Base-by-base conservation (phyloP, 2,888 invertebrate genomes). In the Gerris lacustris region DNA sequence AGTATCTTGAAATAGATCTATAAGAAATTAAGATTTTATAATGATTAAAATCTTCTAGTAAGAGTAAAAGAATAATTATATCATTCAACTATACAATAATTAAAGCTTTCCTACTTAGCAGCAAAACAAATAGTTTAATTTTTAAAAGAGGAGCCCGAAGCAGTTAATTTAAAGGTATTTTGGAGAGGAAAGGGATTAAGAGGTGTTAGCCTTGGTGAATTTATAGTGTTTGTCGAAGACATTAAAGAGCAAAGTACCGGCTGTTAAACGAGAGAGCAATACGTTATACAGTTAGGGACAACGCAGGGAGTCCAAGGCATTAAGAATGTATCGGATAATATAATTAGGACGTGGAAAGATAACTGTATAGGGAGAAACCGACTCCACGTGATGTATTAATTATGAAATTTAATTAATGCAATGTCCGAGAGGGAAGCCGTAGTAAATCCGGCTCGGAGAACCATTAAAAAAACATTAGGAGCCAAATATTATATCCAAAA, bases 171-270 rank as follows among this genome's bases (percentile, higher is more conserved):
- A 55, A 55, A 55, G 55, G 55, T 55, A 55, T 55, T 55, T 11
- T 15, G 31, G 31, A 31, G 31, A 11, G 15, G 55, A 15, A 11
- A 55, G 55, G 55, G 55, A 15, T 15, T 55, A 11, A 55, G 55
- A 5, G 55, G 15, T 11, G 55, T 55, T 55, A 55, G 55, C 11
- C 15, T 55, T 55, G 2, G 31, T 31, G 55, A 55, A 55, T 55
- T 55, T 55, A 55, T 55, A 55, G 55, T 55, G 55, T 55, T 55
- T 55, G 55, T 55, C 55, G 15, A 55, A 55, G 55, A 55, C 55
- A 55, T 55, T 55, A 55, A 55, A 55, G 55, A 15, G 11, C 55
- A 55, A 55, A 55, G 55, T 55, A 55, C 15, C 55, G 55, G 55
- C 55, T 55, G 55, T 55, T 55, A 55, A 55, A 55, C 15, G 15